Evolutionary conservation across 2,797 vertebrate species (phyloP).

Genomic region (Melanotaenia boesemani): DNA sequence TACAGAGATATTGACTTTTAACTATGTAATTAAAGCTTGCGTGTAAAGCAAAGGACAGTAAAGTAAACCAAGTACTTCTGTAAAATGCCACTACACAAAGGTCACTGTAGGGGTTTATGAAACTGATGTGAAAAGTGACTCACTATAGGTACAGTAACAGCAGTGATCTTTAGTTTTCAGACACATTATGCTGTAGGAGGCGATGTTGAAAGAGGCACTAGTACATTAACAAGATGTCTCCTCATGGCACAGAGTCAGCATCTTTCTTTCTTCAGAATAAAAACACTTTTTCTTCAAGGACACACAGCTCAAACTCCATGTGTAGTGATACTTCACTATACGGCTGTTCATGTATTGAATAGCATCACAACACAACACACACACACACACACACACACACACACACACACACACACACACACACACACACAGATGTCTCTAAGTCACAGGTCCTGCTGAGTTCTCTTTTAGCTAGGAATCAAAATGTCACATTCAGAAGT

Average conservation of each 20-base stretch:
- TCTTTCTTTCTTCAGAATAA: constrained; percentile 9
- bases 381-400: background rate
- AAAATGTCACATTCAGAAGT: constrained; percentile 51
- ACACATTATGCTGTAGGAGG: constrained; percentile 18
- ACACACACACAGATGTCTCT: constrained; percentile 30
- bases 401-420: constrained; percentile 39
- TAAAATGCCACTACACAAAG: background rate
- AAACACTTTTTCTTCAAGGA: constrained; percentile 2
- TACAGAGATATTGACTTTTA: background rate
- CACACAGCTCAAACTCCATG: background rate
- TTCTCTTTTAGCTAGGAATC: constrained; percentile 18
- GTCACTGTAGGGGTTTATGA: background rate
- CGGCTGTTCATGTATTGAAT: constrained; percentile 5
- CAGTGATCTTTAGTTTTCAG: constrained; percentile 27
- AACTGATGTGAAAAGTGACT: background rate
- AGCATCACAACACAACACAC: constrained; percentile 44
- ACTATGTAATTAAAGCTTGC: background rate
- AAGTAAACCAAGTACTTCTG: background rate
- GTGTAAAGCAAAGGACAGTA: background rate
- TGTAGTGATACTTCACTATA: constrained; percentile 3
- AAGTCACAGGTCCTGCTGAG: constrained; percentile 16
- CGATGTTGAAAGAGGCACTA: constrained; percentile 39
- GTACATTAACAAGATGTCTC: constrained; percentile 14
- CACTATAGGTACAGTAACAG: constrained; percentile 2
- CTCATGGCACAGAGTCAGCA: constrained; percentile 24